Evolutionary conservation across 2,797 vertebrate genomes (phyloP), one percentile per base, ranked within the genome.

Genomic region (Trichosurus vulpecula): DNA sequence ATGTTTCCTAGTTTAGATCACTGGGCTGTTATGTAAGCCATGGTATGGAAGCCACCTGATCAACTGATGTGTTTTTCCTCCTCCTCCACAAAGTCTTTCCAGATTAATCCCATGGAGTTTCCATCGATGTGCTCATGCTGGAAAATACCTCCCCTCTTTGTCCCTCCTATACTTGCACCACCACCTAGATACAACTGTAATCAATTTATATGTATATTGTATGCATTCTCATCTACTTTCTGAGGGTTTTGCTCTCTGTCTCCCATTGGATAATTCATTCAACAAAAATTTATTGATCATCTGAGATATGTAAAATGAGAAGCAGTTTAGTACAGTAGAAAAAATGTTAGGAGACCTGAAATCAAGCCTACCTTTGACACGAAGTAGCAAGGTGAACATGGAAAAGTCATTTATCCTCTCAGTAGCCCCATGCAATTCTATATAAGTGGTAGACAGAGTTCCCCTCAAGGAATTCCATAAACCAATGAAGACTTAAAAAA

Each of bases 1-100:
- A 92, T 94, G 95, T 97, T 97, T 95, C 90, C 92, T 98, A 96
- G 93, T 47, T 56, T 96, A 41, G 91, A 52, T 95, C 92, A 93
- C 93, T 95, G 90, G 94, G 92, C 92, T 96, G 14, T 35, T n/a
- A 91, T 89, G 47, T 25, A 56, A 55, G 30, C 9, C 30, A 93
- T 93, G 30, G n/a, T 81, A 81, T 25, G 22, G n/a, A 81, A 81
- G 74, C n/a, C 74, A 81, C 22, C 41, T 81, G 74, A 81, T 47
- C 41, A 25, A 19, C n/a, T 81, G 30, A 81, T 81, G n/a, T 10
- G 8, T 81, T 81, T 81, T 47, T 81, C 8, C 8, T 81, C 61
- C 14, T 66, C 35, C 31, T n/a, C n/a, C n/a, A n/a, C 25, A 6
- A 47, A 47, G 22, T 81, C 22, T 81, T 81, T 81, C 74, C 81